Percentiles rank a stretch among this genome's conserved stretches.
These are phyloP conservation scores for Isoperla grammatica DNA, from an alignment of 2,888 invertebrate genomes.

Conservation along the genomic window DNA sequence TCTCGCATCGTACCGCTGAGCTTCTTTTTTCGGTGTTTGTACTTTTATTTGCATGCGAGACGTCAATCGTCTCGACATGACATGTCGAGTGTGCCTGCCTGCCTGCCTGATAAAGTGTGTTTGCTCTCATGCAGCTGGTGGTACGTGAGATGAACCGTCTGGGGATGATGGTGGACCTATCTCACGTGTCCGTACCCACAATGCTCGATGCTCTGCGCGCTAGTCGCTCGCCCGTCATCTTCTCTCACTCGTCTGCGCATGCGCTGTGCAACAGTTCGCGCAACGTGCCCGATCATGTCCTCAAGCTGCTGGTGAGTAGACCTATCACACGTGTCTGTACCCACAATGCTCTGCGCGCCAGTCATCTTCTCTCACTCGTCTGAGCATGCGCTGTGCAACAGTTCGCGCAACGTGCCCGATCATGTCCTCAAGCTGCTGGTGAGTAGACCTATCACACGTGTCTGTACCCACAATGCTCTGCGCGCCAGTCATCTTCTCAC, in stretches of 20 bases:
- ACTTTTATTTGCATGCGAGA: too few relatives aligned
- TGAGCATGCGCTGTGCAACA: constrained; percentile 52
- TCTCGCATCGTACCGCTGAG: too few relatives aligned
- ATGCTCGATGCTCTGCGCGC: constrained; percentile 50
- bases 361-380: constrained; percentile 57
- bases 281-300: constrained; percentile 55
- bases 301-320: constrained; percentile 52
- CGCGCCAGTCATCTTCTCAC: constrained; percentile 55
- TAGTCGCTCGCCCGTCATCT: constrained; percentile 53
- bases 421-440: constrained; percentile 52
- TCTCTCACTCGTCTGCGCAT: constrained; percentile 55
- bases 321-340: constrained; percentile 51
- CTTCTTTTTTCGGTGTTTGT: too few relatives aligned
- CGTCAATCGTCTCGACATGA: too few relatives aligned
- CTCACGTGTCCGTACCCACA: constrained; percentile 52
- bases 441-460: constrained; percentile 52
- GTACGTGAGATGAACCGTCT: constrained; percentile 58
- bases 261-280: constrained; percentile 51
- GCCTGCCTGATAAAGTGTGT: too few relatives aligned
- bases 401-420: constrained; percentile 54
- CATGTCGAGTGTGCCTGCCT: too few relatives aligned
- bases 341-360: constrained; percentile 53
- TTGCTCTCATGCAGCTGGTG: constrained; percentile 43
- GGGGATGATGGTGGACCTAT: constrained; percentile 56
- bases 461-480: constrained; percentile 52